Evolutionary conservation across 2,797 vertebrate genomes (phyloP).

Genomic region (Semotilus atromaculatus): DNA sequence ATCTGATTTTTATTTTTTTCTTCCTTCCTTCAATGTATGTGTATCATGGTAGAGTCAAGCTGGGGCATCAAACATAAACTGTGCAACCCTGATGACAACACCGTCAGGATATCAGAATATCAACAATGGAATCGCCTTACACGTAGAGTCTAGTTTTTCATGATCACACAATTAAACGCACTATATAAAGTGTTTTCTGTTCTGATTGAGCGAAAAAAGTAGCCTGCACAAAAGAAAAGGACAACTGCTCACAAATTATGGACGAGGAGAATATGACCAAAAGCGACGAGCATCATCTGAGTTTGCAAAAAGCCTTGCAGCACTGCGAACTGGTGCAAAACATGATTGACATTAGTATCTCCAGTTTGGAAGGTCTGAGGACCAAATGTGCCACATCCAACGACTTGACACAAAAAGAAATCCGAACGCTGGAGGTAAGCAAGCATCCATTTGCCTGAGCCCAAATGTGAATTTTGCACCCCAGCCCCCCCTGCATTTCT

Average conservation of each 20-base stretch:
- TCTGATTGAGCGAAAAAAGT: constrained; percentile 53
- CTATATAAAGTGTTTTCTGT: constrained; percentile 28
- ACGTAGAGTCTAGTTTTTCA: constrained; percentile 75
- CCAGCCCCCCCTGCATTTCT: neutral
- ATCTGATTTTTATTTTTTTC: constrained; percentile 56
- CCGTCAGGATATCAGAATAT: constrained; percentile 77
- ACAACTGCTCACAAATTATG: constrained; percentile 83
- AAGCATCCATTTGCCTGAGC: constrained; percentile 19
- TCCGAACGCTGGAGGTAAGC: constrained; percentile 95
- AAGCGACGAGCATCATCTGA: constrained; percentile 91
- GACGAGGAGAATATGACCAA: constrained; percentile 93
- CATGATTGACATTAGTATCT: constrained; percentile 99
- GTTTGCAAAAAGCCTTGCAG: constrained; percentile 98
- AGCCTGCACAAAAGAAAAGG: constrained; percentile 54
- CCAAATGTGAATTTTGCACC: neutral
- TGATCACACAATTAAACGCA: constrained; percentile 60
- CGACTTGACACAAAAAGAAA: constrained; percentile 98
- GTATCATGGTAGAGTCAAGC: constrained; percentile 70
- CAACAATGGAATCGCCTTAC: constrained; percentile 84
- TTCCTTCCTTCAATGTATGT: constrained; percentile 61
- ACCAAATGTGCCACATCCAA: constrained; percentile 99
- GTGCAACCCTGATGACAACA: constrained; percentile 83
- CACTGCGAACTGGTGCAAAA: constrained; percentile 98
- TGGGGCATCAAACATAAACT: constrained; percentile 75
- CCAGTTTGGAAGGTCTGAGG: constrained; percentile 96